A percentile compares a stretch with the other conserved stretches of the same genome.
Conservation (phyloP, 2,113 vertebrate species). For the Emydocephalus ijimae region DNA sequence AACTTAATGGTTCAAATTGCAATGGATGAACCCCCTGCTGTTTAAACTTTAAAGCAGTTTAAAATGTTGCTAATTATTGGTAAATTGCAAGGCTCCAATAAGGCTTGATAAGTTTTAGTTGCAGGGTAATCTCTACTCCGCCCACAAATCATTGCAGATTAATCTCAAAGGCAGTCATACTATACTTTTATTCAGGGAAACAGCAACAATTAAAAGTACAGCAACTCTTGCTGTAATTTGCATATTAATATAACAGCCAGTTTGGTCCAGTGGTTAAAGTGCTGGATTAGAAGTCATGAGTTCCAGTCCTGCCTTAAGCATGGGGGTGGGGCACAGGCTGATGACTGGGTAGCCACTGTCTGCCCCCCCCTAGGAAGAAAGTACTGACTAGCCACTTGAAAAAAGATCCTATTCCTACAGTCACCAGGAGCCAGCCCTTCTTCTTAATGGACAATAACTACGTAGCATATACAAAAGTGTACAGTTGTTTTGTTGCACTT, state of each 20-base stretch:
- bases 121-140: neutral
- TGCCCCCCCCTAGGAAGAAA: neutral
- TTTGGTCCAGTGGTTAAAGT: neutral
- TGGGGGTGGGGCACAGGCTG: neutral
- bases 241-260: neutral
- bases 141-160: neutral
- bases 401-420: neutral
- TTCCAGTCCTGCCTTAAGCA: neutral
- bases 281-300: neutral
- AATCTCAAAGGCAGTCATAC: neutral
- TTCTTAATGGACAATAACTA: neutral
- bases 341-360: neutral
- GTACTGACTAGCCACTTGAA: neutral
- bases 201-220: neutral
- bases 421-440: neutral
- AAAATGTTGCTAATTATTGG: neutral
- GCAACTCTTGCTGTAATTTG: neutral
- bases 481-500: neutral
- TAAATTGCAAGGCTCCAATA: neutral
- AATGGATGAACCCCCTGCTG: neutral
- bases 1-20: neutral
- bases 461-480: neutral
- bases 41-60: neutral
- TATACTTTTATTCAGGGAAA: neutral
- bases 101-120: neutral